phyloP scores from a whole-genome alignment of 2,888 invertebrate species.

The Pachymerium ferrugineum region DNA sequence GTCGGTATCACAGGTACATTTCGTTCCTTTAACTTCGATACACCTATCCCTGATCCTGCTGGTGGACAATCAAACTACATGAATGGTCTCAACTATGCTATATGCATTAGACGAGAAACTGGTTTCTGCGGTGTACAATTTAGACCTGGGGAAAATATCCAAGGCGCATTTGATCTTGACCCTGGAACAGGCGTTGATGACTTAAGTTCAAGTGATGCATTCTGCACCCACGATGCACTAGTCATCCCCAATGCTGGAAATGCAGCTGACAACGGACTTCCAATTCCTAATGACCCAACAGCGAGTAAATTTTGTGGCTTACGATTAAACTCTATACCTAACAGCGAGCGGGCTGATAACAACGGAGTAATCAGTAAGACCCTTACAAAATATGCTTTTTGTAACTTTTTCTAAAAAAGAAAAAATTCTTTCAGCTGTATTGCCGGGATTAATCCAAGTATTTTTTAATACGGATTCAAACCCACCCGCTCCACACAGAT shows the following conservation, averaged over 20 bases:
- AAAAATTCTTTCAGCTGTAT: constrained; percentile 30
- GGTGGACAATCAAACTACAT: constrained; percentile 61
- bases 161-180: constrained; percentile 27
- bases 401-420: no score
- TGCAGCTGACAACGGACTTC: constrained; percentile 28
- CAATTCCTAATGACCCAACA: background rate
- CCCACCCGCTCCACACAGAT: constrained; percentile 31
- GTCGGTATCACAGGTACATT: constrained; percentile 74
- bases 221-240: constrained; percentile 33
- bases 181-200: constrained; percentile 17
- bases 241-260: constrained; percentile 35
- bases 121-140: constrained; percentile 85
- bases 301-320: constrained; percentile 38
- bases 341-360: background rate
- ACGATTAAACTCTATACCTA: constrained; percentile 36
- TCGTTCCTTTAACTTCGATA: constrained; percentile 75
- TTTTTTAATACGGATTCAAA: constrained; percentile 32
- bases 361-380: constrained; percentile 28
- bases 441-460: constrained; percentile 35
- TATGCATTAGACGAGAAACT: constrained; percentile 74
- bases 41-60: constrained; percentile 50
- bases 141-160: constrained; percentile 50
- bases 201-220: constrained; percentile 31
- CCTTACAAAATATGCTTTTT: background rate
- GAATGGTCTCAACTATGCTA: constrained; percentile 82